phyloP scores from a whole-genome alignment of 2,113 vertebrate species.

The Tetrax tetrax region DNA sequence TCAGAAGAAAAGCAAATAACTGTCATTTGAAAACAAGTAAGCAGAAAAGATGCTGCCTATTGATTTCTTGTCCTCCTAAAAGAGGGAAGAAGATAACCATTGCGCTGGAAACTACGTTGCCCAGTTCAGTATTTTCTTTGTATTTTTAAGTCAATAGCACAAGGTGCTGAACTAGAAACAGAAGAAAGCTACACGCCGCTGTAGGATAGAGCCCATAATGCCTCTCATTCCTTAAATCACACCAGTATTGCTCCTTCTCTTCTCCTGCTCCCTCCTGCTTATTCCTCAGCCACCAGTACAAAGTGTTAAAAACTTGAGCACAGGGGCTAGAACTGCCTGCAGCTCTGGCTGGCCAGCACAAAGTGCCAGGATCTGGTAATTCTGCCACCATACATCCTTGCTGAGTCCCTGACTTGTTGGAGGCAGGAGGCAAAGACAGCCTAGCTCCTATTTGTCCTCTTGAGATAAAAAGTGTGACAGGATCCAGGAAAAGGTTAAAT shows the following conservation, averaged over 20 bases:
- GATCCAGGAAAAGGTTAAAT: not conserved
- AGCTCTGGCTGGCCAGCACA: rapidly evolving
- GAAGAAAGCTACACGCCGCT: not conserved
- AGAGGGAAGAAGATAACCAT: not conserved
- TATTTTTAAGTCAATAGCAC: not conserved
- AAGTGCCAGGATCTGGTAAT: not conserved
- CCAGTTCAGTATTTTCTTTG: not conserved
- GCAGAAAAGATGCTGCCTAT: not conserved
- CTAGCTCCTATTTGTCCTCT: not conserved
- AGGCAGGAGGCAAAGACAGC: not conserved
- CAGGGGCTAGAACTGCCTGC: not conserved
- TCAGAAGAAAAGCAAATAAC: not conserved
- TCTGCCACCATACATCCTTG: not conserved
- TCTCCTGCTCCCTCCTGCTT: not conserved
- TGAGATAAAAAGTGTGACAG: not conserved
- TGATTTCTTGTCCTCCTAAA: not conserved
- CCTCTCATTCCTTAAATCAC: not conserved
- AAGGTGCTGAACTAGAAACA: not conserved
- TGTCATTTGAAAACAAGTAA: not conserved
- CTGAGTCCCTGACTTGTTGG: not conserved
- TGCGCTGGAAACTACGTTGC: not conserved
- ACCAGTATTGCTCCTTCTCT: not conserved
- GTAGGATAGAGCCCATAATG: not conserved
- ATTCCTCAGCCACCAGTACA: not conserved
- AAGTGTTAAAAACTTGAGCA: not conserved